Evolutionary conservation across 2,797 vertebrate genomes (phyloP).

Genomic region (Scolopax rusticola): DNA sequence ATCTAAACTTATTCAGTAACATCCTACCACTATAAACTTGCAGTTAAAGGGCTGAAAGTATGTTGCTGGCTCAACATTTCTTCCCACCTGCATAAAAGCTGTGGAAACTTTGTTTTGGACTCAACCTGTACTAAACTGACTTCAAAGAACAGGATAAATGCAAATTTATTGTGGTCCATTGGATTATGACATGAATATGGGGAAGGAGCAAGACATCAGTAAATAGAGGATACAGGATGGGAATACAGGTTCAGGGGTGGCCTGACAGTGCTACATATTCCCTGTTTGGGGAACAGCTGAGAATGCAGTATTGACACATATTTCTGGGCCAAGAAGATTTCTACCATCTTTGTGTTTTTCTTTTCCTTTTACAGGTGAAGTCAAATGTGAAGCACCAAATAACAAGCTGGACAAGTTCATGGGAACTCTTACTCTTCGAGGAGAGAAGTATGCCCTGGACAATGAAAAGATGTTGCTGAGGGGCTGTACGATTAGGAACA

Average conservation of each 20-base stretch:
- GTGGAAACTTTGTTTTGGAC: neutral
- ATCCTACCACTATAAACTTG: neutral
- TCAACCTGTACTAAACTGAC: neutral
- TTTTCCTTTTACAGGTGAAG: slow-evolving; percentile 82
- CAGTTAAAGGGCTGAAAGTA: neutral
- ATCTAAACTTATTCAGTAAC: neutral
- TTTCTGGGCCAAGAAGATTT: neutral
- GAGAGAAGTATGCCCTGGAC: slow-evolving; percentile 84
- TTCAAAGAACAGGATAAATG: neutral
- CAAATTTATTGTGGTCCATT: neutral
- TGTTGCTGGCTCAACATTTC: neutral
- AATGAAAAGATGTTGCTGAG: slow-evolving; percentile 91
- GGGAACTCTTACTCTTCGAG: slow-evolving; percentile 82
- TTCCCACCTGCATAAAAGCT: neutral
- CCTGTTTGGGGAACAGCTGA: neutral
- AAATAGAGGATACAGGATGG: neutral
- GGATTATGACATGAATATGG: neutral
- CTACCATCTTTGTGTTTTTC: neutral
- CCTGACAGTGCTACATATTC: neutral
- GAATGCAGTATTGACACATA: neutral
- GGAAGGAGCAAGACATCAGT: neutral
- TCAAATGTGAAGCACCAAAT: slow-evolving; percentile 91
- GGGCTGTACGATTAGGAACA: slow-evolving; percentile 93
- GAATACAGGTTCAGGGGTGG: neutral
- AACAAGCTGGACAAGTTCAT: slow-evolving; percentile 92